Percentiles rank a stretch among this genome's conserved stretches.
Conservation (phyloP, 37 sponge, comb jelly and placozoan species). For the Crambe crambe region DNA sequence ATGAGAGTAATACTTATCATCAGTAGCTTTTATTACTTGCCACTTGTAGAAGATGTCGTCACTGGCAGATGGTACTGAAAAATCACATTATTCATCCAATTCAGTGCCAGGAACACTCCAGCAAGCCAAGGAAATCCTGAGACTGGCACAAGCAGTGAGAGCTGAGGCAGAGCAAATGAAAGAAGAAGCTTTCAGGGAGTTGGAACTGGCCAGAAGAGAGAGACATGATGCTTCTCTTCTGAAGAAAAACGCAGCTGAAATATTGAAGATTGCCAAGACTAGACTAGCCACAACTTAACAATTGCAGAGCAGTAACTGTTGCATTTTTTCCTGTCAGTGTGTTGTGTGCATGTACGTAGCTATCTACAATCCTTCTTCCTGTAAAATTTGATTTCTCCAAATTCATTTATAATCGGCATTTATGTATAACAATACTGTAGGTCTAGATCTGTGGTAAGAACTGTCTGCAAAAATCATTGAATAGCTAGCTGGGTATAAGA, state of each 20-base stretch:
- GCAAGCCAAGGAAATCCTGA: conserved; percentile 70
- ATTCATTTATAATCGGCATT: not conserved
- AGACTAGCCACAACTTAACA: conserved; percentile 22
- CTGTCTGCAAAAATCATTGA: too few species aligned
- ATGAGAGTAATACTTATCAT: not conserved
- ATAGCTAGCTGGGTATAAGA: too few species aligned
- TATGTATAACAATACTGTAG: not conserved
- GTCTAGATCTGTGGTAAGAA: too few species aligned
- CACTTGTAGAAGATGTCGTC: not conserved
- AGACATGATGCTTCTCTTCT: conserved; percentile 67
- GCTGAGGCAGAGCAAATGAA: conserved; percentile 69
- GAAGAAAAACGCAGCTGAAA: conserved; percentile 74
- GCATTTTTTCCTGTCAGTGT: not conserved
- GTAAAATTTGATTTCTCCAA: not conserved
- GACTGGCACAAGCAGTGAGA: conserved; percentile 57
- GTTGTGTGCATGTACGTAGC: not conserved
- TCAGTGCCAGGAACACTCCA: conserved; percentile 39
- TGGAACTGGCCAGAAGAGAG: conserved; percentile 67
- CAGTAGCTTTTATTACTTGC: not conserved
- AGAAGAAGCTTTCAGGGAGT: conserved; percentile 52
- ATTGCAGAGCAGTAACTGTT: not conserved
- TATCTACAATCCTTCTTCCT: not conserved
- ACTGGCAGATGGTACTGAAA: not conserved
- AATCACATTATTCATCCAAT: not conserved
- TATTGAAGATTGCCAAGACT: conserved; percentile 72